Evolutionary conservation across 37 sponge, comb jelly and placozoan species (phyloP), one percentile per base, ranked within the genome.

Genomic region (Beroe ovata): DNA sequence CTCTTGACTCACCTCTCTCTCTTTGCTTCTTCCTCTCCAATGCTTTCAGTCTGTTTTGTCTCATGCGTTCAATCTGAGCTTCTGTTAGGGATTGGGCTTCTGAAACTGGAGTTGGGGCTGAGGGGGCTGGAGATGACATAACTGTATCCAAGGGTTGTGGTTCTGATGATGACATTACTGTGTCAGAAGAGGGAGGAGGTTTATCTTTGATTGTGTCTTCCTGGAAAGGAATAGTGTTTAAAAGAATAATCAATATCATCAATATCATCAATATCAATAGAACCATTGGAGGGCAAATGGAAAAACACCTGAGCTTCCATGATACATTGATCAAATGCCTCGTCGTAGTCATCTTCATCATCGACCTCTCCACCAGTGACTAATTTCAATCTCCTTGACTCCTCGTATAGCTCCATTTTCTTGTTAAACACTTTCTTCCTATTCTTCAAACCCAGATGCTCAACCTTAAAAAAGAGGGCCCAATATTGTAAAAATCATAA

Each of bases 351-450:
- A 71, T 71, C 71, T 8, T 71, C 71, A 29, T 39, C 59, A 21
- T 39, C 54, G 41, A 23, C 33, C 4, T 77, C 84, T 42, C 33
- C 33, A n/a, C 54, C 54, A 37, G 84, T 77, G 84, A 77, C 59
- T 19, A 77, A 21, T 19, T 29, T 35, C 84, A 77, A 32, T 8
- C 84, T 30, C 58, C 84, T 77, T 4, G 23, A 0, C 25, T 77
- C 84, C 54, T 77, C 84, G 33, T 77, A 77, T n/a, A 77, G 26
- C 84, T 77, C 84, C 84, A 77, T 77, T 42, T 36, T 37, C 54
- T 77, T 77, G 29, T 77, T 77, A 23, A 42, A 77, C 18, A 42
- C 39, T 19, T 77, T 77, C 38, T 42, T 77, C 28, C 84, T 39
- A 35, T 77, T 77, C 29, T 77, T 77, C 54, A 77, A n/a, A 47